Percentiles rank a stretch among this genome's conserved stretches.
These are phyloP conservation scores for Seriola aureovittata DNA, from an alignment of 2,113 vertebrate species.

Conservation along the genomic window DNA sequence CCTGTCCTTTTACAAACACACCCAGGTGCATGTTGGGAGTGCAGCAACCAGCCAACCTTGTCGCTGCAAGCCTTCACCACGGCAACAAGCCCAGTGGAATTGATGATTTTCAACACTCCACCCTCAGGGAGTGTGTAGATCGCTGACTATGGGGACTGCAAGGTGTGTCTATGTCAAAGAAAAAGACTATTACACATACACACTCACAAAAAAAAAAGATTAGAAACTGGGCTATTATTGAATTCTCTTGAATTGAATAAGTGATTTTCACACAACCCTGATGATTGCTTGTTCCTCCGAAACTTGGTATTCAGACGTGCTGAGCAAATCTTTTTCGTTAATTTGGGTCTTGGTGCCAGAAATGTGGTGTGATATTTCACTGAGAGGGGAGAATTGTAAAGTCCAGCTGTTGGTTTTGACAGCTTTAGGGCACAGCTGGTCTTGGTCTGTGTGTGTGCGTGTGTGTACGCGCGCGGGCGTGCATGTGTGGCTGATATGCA, in stretches of 20 bases:
- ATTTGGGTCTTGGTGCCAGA: constrained; percentile 77
- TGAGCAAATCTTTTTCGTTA: constrained; percentile 83
- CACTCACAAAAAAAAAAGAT: neutral
- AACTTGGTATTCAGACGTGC: constrained; percentile 72
- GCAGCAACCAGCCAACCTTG: constrained; percentile 66
- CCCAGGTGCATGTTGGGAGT: constrained; percentile 78
- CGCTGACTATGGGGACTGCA: constrained; percentile 36
- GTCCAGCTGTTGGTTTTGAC: constrained; percentile 84
- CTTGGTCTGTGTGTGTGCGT: constrained; percentile 23
- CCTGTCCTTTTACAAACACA: constrained; percentile 83
- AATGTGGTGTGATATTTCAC: constrained; percentile 85
- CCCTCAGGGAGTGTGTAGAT: constrained; percentile 45
- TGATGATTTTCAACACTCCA: constrained; percentile 73
- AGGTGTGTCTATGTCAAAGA: constrained; percentile 49
- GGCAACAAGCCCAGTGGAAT: constrained; percentile 74
- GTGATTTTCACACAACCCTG: constrained; percentile 61
- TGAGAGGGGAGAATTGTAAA: constrained; percentile 78
- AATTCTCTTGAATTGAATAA: neutral
- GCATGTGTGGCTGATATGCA: neutral
- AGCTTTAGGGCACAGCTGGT: constrained; percentile 75
- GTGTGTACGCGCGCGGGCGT: neutral
- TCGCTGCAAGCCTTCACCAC: constrained; percentile 76
- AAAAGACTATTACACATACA: neutral
- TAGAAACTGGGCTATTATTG: neutral
- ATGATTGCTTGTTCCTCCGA: constrained; percentile 58